Base-by-base conservation (phyloP, 2,113 vertebrate species). In the Rhabdornis inornatus region DNA sequence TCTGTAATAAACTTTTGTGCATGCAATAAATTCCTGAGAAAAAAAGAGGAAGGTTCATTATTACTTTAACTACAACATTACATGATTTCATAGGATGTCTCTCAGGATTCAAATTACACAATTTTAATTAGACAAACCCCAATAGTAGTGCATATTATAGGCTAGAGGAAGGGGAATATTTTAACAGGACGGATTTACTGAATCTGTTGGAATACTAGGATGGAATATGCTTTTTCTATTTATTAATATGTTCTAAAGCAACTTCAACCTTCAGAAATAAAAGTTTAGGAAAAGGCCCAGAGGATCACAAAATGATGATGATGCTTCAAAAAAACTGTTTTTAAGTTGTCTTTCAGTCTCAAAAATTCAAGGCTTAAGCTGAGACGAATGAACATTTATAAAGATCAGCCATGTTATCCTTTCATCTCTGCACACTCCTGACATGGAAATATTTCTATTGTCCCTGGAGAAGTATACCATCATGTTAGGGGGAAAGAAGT, bases 31-130 rank as follows among this genome's bases (percentile, higher is more conserved):
- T 52, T 68, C 12, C 44, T 60, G 44, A 44, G 39, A 85, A 79
- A 50, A 71, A 53, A 31, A 66, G 3, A 50, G 13, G 22, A 70
- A 82, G 7, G 21, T 55, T 61, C 59, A 42, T 63, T 49, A 5
- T 45, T 85, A 53, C 7, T 82, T 45, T 61, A 79, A 71, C 31
- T n/a, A 11, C 3, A 68, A 13, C 27, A 4, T 63, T 49, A 30
- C 75, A 75, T 60, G 1, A 37, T 86, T 89, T 89, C 55, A 40
- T 17, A 25, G 11, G 21, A 22, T 0, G 0, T 20, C 42, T 93
- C 93, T 94, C 87, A 93, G 87, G 92, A 91, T 74, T 91, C 86
- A 91, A 76, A 96, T 92, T 45, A 83, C 44, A 91, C 22, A 83
- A 31, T 92, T 80, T 83, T 94, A 87, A 94, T 95, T 93, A 96